Percentiles rank a stretch among this genome's conserved stretches.
Conservation (phyloP, 1,140 invertebrate genomes). For the Ctenoplectra terminalis region DNA sequence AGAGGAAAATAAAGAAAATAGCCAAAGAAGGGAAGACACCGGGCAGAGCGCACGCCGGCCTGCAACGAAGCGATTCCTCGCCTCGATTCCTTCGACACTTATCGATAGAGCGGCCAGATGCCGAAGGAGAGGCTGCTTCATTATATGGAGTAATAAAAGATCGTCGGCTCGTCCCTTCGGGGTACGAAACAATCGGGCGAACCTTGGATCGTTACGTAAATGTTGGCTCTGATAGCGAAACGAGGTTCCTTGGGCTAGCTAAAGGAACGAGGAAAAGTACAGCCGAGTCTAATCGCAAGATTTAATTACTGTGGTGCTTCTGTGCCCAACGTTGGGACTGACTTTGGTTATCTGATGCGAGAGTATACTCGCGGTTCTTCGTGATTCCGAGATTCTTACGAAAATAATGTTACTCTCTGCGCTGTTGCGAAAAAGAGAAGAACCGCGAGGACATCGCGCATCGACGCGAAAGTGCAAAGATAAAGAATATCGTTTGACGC, state of each 20-base stretch:
- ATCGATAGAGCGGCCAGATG: background rate
- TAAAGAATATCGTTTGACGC: background rate
- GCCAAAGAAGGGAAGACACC: background rate
- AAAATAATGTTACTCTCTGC: background rate
- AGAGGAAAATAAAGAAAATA: constrained; percentile 21
- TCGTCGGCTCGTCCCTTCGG: background rate
- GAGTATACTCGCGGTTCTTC: too few relatives aligned
- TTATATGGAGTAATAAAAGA: constrained; percentile 36
- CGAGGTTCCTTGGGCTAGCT: background rate
- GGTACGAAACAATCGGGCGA: background rate
- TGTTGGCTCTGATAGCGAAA: background rate
- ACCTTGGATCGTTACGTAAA: constrained; percentile 19
- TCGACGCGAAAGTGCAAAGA: background rate
- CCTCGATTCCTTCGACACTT: constrained; percentile 24
- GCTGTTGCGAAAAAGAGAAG: background rate
- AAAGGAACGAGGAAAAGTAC: background rate
- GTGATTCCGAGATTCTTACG: background rate
- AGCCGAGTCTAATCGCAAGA: background rate
- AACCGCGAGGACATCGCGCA: background rate
- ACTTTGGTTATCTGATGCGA: background rate
- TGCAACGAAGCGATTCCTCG: background rate
- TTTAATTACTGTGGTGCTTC: background rate
- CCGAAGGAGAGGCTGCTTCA: background rate
- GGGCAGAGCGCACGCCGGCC: background rate
- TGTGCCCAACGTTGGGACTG: background rate